A percentile compares a stretch with the other conserved stretches of the same genome.
Conservation (phyloP, 1,140 invertebrate genomes). For the Rhizoglyphus robini region DNA sequence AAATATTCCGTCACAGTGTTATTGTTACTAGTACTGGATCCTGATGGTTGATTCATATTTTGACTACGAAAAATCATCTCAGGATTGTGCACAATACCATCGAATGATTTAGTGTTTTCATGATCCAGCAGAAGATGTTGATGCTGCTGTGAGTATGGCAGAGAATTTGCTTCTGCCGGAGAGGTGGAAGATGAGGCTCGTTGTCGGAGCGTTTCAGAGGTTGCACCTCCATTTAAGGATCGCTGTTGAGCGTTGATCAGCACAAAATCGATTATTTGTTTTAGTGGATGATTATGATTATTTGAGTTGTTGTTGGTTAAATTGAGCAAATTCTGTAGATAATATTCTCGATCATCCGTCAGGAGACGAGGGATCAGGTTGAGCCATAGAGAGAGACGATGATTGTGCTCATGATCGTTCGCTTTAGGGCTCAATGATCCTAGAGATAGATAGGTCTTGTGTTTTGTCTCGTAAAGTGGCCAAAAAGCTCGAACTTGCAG, state of each 20-base stretch:
- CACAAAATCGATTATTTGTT: neutral
- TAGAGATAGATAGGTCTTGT: neutral
- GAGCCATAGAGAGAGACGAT: conserved; percentile 79
- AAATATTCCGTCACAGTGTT: too few relatives aligned
- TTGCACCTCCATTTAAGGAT: neutral
- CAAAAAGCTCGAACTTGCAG: neutral
- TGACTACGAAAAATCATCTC: neutral
- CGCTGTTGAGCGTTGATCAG: neutral
- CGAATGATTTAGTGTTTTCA: conserved; percentile 36
- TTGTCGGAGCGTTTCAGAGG: neutral
- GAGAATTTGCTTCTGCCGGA: neutral
- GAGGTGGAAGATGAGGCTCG: too few relatives aligned
- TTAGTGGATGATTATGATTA: neutral
- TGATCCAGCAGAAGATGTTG: conserved; percentile 67
- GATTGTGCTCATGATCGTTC: conserved; percentile 67
- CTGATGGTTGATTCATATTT: neutral
- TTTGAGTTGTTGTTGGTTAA: neutral
- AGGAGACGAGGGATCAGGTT: conserved; percentile 78
- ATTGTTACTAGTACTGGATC: too few relatives aligned
- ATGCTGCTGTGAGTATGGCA: conserved; percentile 32
- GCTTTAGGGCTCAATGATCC: conserved; percentile 44
- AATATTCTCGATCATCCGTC: conserved; percentile 15
- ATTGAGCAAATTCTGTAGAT: neutral
- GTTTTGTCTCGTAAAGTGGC: neutral
- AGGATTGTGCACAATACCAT: conserved; percentile 32